Conservation (phyloP, 2,797 vertebrate genomes). For the Menidia menidia region DNA sequence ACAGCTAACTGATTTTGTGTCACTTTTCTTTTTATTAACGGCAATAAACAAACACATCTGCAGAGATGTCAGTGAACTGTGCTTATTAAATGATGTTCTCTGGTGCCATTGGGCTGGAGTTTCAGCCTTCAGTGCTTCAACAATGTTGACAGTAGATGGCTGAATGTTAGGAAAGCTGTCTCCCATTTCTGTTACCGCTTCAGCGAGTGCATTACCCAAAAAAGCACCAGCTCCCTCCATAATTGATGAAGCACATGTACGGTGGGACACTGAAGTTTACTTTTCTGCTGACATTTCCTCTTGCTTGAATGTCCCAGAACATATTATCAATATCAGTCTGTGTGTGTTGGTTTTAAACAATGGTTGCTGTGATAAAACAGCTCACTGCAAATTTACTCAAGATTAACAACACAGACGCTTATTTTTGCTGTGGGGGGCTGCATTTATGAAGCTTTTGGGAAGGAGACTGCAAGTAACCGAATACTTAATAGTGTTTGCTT, state of each 20-base stretch:
- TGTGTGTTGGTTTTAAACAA: slow-evolving; percentile 9
- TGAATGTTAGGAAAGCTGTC: slow-evolving; percentile 33
- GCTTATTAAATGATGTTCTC: slow-evolving; percentile 51
- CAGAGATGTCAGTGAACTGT: slow-evolving; percentile 19
- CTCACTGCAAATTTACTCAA: slow-evolving; percentile 20
- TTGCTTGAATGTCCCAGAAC: slow-evolving; percentile 9
- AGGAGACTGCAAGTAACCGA: slow-evolving; percentile 16
- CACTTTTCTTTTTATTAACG: slow-evolving; percentile 15
- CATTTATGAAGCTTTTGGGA: slow-evolving; percentile 45
- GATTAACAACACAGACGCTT: not conserved
- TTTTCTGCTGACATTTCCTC: slow-evolving; percentile 30
- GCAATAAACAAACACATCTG: slow-evolving; percentile 24
- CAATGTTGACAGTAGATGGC: slow-evolving; percentile 43
- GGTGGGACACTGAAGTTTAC: slow-evolving; percentile 17
- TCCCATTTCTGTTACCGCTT: slow-evolving; percentile 54
- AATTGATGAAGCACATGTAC: slow-evolving; percentile 62
- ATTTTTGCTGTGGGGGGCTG: slow-evolving; percentile 27
- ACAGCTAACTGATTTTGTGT: slow-evolving; percentile 37
- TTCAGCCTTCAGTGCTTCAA: slow-evolving; percentile 51
- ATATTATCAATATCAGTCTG: slow-evolving; percentile 27
- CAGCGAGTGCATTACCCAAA: slow-evolving; percentile 48
- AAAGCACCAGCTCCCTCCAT: slow-evolving; percentile 53
- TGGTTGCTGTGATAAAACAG: not conserved
- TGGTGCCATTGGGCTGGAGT: slow-evolving; percentile 30
- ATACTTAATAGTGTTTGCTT: slow-evolving; percentile 36